Conservation (phyloP, 2,113 vertebrate species). For the Spheniscus mendiculus region DNA sequence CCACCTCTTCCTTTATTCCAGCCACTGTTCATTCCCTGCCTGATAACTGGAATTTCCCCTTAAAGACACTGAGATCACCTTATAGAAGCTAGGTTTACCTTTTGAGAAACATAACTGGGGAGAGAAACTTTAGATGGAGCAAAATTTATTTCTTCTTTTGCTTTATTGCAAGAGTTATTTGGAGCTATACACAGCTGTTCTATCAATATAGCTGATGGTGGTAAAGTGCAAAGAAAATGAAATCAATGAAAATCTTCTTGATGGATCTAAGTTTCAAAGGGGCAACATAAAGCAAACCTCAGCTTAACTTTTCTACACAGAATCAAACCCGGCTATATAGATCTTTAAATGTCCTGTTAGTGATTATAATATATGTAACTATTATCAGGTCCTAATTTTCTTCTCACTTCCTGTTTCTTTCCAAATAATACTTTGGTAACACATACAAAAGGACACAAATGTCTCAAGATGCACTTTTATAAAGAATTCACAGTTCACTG, state of each 20-base stretch:
- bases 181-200: neutral
- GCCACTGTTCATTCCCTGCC: neutral
- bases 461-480: neutral
- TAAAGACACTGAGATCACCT: neutral
- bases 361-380: neutral
- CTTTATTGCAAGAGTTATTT: slow-evolving; percentile 8
- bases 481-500: neutral
- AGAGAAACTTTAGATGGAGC: neutral
- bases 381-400: neutral
- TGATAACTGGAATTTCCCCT: neutral
- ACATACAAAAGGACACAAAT: neutral
- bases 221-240: slow-evolving; percentile 1
- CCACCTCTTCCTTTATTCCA: neutral
- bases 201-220: neutral
- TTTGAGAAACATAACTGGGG: neutral
- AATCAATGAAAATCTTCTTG: slow-evolving; percentile 31
- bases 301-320: neutral
- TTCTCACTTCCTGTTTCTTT: neutral
- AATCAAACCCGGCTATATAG: neutral
- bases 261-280: slow-evolving; percentile 28
- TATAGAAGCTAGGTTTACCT: neutral
- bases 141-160: slow-evolving; percentile 4
- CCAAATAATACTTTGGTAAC: neutral
- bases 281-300: neutral
- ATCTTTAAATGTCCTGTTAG: neutral